phyloP scores from a whole-genome alignment of 2,797 vertebrate species.

The Eupleurogrammus muticus region DNA sequence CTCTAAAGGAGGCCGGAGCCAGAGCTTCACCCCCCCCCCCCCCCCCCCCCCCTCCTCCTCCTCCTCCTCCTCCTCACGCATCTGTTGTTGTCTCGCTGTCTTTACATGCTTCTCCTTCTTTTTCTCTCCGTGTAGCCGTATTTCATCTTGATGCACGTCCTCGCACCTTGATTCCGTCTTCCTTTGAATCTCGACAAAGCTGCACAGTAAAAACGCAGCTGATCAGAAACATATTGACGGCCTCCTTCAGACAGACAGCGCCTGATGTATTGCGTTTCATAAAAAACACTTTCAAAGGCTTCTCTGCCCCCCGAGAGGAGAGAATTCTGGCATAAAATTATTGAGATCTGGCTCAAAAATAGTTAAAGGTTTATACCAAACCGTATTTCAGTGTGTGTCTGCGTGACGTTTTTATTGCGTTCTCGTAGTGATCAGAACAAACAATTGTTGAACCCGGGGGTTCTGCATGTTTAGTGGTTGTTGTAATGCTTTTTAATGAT shows the following conservation, averaged over 20 bases:
- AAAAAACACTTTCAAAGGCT: slow-evolving; percentile 6
- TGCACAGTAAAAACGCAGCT: slow-evolving; percentile 17
- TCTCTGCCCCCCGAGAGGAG: not conserved
- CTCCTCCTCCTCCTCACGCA: slow-evolving; percentile 14
- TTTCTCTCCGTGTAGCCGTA: not conserved
- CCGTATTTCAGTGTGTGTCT: not conserved
- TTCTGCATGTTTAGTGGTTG: slow-evolving; percentile 9
- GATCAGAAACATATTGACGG: slow-evolving; percentile 30
- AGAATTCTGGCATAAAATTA: not conserved
- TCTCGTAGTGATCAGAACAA: not conserved
- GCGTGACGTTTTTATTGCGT: not conserved
- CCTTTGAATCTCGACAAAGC: slow-evolving; percentile 6
- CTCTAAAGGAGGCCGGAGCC: slow-evolving; percentile 20
- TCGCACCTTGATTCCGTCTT: not conserved
- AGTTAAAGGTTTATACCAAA: not conserved
- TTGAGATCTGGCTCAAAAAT: not conserved
- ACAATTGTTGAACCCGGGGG: not conserved
- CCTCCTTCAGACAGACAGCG: slow-evolving; percentile 12
- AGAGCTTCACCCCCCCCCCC: slow-evolving; percentile 18
- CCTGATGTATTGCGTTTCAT: slow-evolving; percentile 4
- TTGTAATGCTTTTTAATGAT: not conserved
- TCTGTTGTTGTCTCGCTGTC: slow-evolving; percentile 27
- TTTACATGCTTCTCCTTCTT: slow-evolving; percentile 1
- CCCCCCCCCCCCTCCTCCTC: slow-evolving; percentile 1
- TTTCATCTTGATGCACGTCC: slow-evolving; percentile 5